Base-by-base conservation (phyloP, 2,113 vertebrate genomes). In the Anolis sagrei region DNA sequence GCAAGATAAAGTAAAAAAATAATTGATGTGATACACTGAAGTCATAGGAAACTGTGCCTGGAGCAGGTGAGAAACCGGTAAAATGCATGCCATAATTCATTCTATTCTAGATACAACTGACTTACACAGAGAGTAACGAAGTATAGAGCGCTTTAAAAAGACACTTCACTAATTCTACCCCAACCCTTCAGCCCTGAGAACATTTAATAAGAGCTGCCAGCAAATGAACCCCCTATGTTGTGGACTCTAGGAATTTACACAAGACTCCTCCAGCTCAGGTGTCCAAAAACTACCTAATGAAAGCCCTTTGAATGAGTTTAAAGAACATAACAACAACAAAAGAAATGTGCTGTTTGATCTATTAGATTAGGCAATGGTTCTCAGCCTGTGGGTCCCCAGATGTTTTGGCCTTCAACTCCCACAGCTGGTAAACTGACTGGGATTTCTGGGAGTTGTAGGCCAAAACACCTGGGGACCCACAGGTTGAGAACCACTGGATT, bases 261-360 rank as follows among this genome's bases (percentile, higher is more conserved):
- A 69, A 51, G 14, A 13, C 19, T 36, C 21, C n/a, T 27, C 76
- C 10, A 61, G 76, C 54, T 54, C 54, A 29, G 27, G 2, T 76
- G 74, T 44, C 27, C 13, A 19, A 6, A 25, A 74, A 75, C 6
- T 48, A 14, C 39, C n/a, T n/a, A 36, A 61, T 23, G 25, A 23
- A 16, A 7, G 29, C 36, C 36, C 29, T 18, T 44, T 6, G 64
- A 39, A 27, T 25, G 10, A 11, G 9, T 81, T 70, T 51, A 54
- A 84, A 44, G 5, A 44, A 5, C 48, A 83, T n/a, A 64, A 70
- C 78, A 89, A 74, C 16, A 90, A 79, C 25, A 81, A 27, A 79
- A 66, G 10, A 23, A 39, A 9, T 75, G 36, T 54, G 23, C 39
- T 44, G 25, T 64, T 69, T 44, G 62, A 73, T 82, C 76, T 51